Base-by-base conservation (phyloP, 2,888 invertebrate species). In the Drosophila peninsularis region DNA sequence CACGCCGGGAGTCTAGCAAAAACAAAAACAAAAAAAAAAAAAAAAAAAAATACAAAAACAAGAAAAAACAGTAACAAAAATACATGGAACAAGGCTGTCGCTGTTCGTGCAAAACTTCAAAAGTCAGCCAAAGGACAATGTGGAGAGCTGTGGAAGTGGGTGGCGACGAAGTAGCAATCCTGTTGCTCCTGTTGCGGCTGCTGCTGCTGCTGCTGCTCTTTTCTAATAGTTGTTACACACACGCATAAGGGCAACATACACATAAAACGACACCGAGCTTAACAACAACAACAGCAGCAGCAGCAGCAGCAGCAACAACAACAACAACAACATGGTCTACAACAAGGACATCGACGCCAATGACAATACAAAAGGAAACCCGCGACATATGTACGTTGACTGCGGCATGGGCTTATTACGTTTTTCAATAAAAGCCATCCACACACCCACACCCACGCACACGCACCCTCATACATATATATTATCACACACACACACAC, bases 191-290 rank as follows among this genome's bases (percentile, higher is more conserved):
- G 74, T 63, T 67, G 52, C 71, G 65, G 49, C 67, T 70, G 75
- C 76, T 83, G 50, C 64, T 62, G 44, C 66, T 68, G 62, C 62
- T 55, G 65, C 55, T 75, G 76, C 79, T 87, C 71, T 67, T 84
- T 79, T 84, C 82, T 84, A 88, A 88, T 80, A 82, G 86, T 82
- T 83, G 75, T 62, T 80, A 72, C 80, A 72, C 62, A 80, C 54
- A 76, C 70, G 69, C 72, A 56, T 61, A 74, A 70, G 63, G 53
- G 60, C 63, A 73, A 62, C 54, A 62, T 27, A 60, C 60, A 60
- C 68, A 68, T 52, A 53, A 41, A 80, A 65, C 60, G 63, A 61
- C 68, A 73, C 67, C 45, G 66, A 76, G 75, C 71, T 64, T 21
- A 70, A 54, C 61, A 70, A 39, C 60, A 61, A 65, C 54, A 63